Evolutionary conservation across 2,113 vertebrate species (phyloP), one percentile per base, ranked within the genome.

Genomic region (Chamaea fasciata): DNA sequence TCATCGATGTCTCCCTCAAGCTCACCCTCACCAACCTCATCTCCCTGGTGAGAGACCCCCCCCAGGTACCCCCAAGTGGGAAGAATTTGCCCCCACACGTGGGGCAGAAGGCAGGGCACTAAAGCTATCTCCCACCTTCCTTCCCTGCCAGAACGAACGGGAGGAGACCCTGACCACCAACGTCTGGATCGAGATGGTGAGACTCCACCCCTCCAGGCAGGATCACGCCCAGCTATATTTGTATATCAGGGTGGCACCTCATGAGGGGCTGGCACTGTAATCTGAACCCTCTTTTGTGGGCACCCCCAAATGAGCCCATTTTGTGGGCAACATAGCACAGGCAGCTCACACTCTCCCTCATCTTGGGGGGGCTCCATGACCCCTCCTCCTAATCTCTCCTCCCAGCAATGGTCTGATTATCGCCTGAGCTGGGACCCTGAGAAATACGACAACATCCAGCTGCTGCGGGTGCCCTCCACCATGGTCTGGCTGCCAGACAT

Each of bases 11-110:
- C 69, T 97, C 97, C 83, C 97, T 99, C 90, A 99, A 99, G 97
- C 98, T 99, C 95, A 99, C 99, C 2, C 99, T 99, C 86, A 99
- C 99, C 95, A 99, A 99, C 95, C 98, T 99, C 92, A 99, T 99
- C 97, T 99, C 99, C 73, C 94, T 99, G 98, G 99, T 99, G 96
- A 97, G 97, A 85, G 2, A 26, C 6, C 2, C 2, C 2, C 23
- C 28, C 7, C 9, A 27, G 2, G n/a, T 3, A 13, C 46, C 28
- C 23, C 8, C 0, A 19, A 31, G 1, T 1, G 46, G 46, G n/a
- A 3, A 6, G 41, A 44, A 67, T 68, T 31, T 79, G 23, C 9
- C 13, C 26, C n/a, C 19, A 59, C 14, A 30, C 0, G 1, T 15
- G 31, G 49, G 65, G 37, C 65, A 44, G 64, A 1, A 6, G 75